Evolutionary conservation across 2,888 invertebrate genomes (phyloP).

Genomic region (Drosophila yooni): DNA sequence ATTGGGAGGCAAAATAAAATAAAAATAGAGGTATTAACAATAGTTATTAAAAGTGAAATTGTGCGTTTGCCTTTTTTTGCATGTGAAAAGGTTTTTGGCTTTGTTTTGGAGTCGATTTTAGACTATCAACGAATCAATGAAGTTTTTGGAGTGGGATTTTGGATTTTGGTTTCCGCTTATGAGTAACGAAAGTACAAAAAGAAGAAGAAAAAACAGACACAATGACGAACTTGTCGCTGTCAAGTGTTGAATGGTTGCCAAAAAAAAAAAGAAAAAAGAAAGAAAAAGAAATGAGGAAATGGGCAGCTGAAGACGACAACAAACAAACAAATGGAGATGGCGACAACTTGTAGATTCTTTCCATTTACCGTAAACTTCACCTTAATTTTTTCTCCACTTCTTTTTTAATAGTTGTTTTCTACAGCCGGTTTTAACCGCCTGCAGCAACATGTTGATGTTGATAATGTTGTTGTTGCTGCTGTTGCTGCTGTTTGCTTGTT

Average conservation of each 20-base stretch:
- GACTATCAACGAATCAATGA: conserved; percentile 20
- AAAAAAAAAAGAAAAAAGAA: conserved; percentile 49
- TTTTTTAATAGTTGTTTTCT: conserved; percentile 47
- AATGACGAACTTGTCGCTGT: conserved; percentile 54
- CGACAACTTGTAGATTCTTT: conserved; percentile 75
- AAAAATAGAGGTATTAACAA: conserved; percentile 6
- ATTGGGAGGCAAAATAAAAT: conserved; percentile 18
- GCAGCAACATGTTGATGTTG: conserved; percentile 58
- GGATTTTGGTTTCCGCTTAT: conserved; percentile 31
- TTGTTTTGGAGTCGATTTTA: conserved; percentile 22
- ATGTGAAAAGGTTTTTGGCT: conserved; percentile 54
- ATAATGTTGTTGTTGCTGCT: conserved; percentile 35
- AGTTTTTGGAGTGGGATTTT: conserved; percentile 9
- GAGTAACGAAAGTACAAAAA: conserved; percentile 51
- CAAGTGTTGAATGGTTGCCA: conserved; percentile 46
- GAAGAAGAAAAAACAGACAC: conserved; percentile 1
- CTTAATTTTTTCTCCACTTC: conserved; percentile 77
- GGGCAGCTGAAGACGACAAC: conserved; percentile 18
- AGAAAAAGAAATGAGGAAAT: conserved; percentile 55
- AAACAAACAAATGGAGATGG: conserved; percentile 31
- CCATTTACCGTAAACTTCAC: conserved; percentile 85
- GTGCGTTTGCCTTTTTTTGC: conserved; percentile 67
- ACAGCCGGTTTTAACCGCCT: conserved; percentile 73
- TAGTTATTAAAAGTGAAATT: conserved; percentile 66
- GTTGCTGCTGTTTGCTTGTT: conserved; percentile 21